A percentile compares a stretch with the other conserved stretches of the same genome.
Evolutionary conservation across 1,140 invertebrate species (phyloP).

Genomic region (Leptestheria dahalacensis): DNA sequence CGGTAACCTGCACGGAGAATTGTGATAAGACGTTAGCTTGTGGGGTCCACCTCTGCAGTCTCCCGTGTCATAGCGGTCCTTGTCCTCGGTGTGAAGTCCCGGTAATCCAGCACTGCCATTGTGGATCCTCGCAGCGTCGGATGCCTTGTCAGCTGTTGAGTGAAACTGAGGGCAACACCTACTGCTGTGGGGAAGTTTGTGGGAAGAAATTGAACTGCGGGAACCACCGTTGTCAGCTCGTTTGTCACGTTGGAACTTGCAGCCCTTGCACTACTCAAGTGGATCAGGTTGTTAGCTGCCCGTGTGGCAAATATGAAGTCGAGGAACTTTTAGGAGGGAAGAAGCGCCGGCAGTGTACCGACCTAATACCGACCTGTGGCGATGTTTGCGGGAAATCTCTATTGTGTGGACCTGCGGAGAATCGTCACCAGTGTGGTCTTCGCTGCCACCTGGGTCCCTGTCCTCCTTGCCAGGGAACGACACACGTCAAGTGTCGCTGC

Average conservation of each 20-base stretch:
- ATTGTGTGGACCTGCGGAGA: constrained; percentile 57
- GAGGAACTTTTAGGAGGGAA: constrained; percentile 23
- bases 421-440: constrained; percentile 52
- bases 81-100: constrained; percentile 23
- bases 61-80: constrained; percentile 29
- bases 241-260: constrained; percentile 55
- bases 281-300: constrained; percentile 53
- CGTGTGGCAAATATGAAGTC: constrained; percentile 57
- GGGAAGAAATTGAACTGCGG: constrained; percentile 52
- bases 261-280: constrained; percentile 43
- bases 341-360: constrained; percentile 48
- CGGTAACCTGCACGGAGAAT: constrained; percentile 15
- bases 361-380: constrained; percentile 72
- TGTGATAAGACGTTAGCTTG: constrained; percentile 30
- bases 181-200: constrained; percentile 58
- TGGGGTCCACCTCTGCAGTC: constrained; percentile 29
- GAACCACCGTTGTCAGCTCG: constrained; percentile 51
- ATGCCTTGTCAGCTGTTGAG: constrained; percentile 46
- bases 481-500: constrained; percentile 72
- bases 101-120: constrained; percentile 36
- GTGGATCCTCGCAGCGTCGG: constrained; percentile 46
- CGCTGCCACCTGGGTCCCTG: constrained; percentile 71
- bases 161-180: constrained; percentile 14
- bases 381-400: constrained; percentile 60
- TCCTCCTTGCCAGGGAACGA: constrained; percentile 60